Percentiles rank a stretch among this genome's conserved stretches.
Conservation (phyloP, 2,888 invertebrate species). For the Galerucella pusilla region DNA sequence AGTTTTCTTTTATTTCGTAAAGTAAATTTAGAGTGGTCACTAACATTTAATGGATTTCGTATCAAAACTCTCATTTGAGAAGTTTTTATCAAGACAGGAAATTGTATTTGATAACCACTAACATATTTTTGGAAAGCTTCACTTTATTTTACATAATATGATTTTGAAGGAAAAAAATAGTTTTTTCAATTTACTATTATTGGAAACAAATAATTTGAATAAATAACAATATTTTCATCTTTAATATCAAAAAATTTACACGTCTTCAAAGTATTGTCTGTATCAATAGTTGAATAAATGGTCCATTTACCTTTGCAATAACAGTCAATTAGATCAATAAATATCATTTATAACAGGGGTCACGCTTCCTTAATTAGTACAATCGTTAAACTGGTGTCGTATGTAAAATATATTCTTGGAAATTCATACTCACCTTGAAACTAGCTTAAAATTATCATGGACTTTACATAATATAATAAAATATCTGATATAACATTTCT, state of each 20-base stretch:
- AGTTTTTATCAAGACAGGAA: too few species aligned
- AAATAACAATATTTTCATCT: not conserved
- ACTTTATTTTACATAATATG: too few species aligned
- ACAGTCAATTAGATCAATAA: conserved; percentile 21
- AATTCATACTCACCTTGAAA: not conserved
- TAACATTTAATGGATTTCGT: too few species aligned
- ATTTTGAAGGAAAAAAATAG: too few species aligned
- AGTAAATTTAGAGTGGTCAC: too few species aligned
- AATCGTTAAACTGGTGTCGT: conserved; percentile 1
- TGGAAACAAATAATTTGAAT: not conserved
- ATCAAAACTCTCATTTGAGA: too few species aligned
- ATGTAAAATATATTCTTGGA: not conserved
- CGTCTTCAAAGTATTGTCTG: conserved; percentile 14
- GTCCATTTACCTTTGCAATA: conserved; percentile 31
- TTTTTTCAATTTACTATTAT: too few species aligned
- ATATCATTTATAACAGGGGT: conserved; percentile 20
- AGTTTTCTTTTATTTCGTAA: too few species aligned
- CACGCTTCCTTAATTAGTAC: conserved; percentile 19
- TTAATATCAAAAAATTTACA: conserved; percentile 11
- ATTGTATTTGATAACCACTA: too few species aligned
- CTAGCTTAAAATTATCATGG: not conserved
- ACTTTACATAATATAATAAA: not conserved
- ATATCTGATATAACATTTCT: too few species aligned
- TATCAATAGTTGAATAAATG: conserved; percentile 19
- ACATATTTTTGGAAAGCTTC: too few species aligned